Base-by-base conservation (phyloP, 2,113 vertebrate genomes). In the Apistogramma diplotaenia region DNA sequence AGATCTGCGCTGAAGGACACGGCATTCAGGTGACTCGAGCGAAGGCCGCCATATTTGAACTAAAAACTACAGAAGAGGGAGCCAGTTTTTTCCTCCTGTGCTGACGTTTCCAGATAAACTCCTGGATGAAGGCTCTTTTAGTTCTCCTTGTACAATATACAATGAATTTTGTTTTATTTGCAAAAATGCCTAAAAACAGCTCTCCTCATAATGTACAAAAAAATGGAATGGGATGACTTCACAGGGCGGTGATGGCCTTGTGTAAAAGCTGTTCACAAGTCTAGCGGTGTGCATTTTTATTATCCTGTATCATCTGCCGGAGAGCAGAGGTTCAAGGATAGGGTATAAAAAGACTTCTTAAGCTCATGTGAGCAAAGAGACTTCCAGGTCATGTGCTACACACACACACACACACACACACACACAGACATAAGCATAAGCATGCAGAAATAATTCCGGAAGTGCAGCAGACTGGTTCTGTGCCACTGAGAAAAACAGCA, bases 21-120 rank as follows among this genome's bases (percentile, higher is more conserved):
- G 49, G 67, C 40, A 29, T 81, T 89, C 79, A 2, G 79, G 55
- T 76, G 70, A 60, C 31, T 53, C 19, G 59, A 46, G 31, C 8
- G 1, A 35, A 13, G 4, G 60, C 46, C 70, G 74, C 53, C 49
- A 61, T 19, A 58, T 78, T 82, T 60, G 43, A 33, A 11, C 76
- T 79, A 59, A 74, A 46, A 79, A 78, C 80, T 19, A 56, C 65
- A 53, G 67, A 33, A 79, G 58, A 43, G 55, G 60, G 72, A 54
- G 5, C 33, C 58, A 51, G 40, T 15, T 56, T 62, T 9, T 15
- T 29, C 13, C 29, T 58, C 27, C 56, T 3, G 15, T 43, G 7
- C 49, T 61, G 31, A 33, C 46, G 74, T 85, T 83, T 83, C 33
- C 84, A 85, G 35, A 85, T 43, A 73, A 89, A 73, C 61, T 74